Percentiles rank a stretch among this genome's conserved stretches.
phyloP scores from a whole-genome alignment of 2,113 vertebrate genomes.

The Pagrus major region DNA sequence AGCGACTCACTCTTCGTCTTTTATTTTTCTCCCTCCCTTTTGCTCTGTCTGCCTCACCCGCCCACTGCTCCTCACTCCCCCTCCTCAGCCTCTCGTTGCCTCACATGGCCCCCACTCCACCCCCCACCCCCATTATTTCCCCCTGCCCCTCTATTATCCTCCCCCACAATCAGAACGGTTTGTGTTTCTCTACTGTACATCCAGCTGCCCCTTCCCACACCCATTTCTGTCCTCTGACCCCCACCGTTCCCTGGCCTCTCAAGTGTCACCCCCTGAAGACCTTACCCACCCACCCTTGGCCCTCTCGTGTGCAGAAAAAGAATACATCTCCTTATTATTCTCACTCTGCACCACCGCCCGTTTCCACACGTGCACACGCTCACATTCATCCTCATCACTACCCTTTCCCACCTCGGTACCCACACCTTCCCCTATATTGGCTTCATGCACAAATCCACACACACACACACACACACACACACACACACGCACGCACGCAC shows the following conservation, averaged over 20 bases:
- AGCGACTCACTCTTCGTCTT: conserved; percentile 36
- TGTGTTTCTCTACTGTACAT: conserved; percentile 52
- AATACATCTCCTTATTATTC: conserved; percentile 64
- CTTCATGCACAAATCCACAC: not conserved
- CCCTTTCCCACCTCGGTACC: conserved; percentile 40
- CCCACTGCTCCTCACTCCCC: not conserved
- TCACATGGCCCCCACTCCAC: conserved; percentile 1
- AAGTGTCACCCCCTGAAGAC: conserved; percentile 25
- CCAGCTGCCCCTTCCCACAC: conserved; percentile 66
- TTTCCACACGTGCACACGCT: conserved; percentile 43
- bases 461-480: conserved; percentile 16
- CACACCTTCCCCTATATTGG: conserved; percentile 23
- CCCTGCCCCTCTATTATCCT: conserved; percentile 51
- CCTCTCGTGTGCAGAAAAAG: conserved; percentile 65
- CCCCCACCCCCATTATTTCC: conserved; percentile 20
- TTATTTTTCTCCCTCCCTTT: not conserved
- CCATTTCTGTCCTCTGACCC: not conserved
- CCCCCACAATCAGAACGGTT: conserved; percentile 50
- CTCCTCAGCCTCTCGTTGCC: not conserved
- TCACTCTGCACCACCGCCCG: conserved; percentile 45
- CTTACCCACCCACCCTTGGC: conserved; percentile 42
- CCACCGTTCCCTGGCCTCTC: conserved; percentile 5
- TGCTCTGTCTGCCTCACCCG: conserved; percentile 13
- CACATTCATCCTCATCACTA: conserved; percentile 71
- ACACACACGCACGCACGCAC: conserved; percentile 14